phyloP scores from a whole-genome alignment of 2,797 vertebrate species.

The Periophthalmus magnuspinnatus region DNA sequence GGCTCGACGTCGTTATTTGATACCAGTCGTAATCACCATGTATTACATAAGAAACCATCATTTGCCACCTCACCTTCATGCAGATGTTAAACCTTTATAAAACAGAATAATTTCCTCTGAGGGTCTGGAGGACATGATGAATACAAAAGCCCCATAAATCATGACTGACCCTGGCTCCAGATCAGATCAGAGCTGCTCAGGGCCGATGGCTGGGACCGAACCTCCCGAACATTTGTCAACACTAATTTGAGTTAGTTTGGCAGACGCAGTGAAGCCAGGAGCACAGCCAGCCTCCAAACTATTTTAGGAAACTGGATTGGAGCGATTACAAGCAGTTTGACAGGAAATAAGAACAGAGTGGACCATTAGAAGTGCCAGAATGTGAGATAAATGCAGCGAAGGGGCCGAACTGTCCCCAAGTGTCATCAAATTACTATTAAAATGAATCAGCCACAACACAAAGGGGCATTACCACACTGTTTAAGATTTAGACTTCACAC shows the following conservation, averaged over 20 bases:
- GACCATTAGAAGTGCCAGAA: conserved; percentile 19
- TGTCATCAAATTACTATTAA: not conserved
- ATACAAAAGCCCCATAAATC: not conserved
- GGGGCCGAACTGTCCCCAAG: not conserved
- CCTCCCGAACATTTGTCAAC: conserved; percentile 27
- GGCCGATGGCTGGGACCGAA: conserved; percentile 10
- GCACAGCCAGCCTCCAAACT: conserved; percentile 29
- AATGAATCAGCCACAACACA: not conserved
- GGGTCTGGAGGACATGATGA: not conserved
- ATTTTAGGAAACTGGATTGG: conserved; percentile 23
- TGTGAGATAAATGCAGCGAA: not conserved
- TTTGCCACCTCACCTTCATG: not conserved
- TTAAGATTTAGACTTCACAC: not conserved
- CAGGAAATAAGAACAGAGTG: conserved; percentile 19
- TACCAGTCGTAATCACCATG: too few relatives aligned
- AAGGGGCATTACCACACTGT: not conserved
- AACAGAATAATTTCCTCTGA: not conserved
- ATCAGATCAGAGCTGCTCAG: conserved; percentile 12
- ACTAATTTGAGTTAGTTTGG: conserved; percentile 16
- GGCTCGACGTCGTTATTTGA: too few relatives aligned
- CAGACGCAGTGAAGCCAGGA: conserved; percentile 14
- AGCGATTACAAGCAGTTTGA: conserved; percentile 50
- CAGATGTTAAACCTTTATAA: not conserved
- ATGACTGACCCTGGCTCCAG: not conserved
- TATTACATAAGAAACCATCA: not conserved